Percentiles rank a stretch among this genome's conserved stretches.
phyloP scores from a whole-genome alignment of 2,888 invertebrate genomes.

The Lasioglossum villosulum region DNA sequence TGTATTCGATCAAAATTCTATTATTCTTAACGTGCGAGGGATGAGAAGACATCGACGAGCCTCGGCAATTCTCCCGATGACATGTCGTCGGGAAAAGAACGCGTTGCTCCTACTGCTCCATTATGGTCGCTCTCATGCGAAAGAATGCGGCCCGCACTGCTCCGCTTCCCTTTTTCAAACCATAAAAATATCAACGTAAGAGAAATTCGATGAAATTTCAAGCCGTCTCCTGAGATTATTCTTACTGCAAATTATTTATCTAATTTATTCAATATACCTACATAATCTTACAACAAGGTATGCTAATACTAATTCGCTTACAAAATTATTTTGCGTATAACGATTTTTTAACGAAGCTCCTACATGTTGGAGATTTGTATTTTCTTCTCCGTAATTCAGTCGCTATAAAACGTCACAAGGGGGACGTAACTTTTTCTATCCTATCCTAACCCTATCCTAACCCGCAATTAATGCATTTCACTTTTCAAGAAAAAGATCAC shows the following conservation, averaged over 20 bases:
- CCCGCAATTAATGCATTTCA: too few species aligned
- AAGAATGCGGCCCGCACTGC: slow-evolving; percentile 14
- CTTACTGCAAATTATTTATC: background rate
- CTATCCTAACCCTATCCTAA: too few species aligned
- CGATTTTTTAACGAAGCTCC: background rate
- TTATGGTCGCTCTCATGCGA: slow-evolving; percentile 37
- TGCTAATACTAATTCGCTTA: background rate
- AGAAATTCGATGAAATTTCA: background rate
- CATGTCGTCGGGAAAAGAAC: slow-evolving; percentile 46
- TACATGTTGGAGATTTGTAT: too few species aligned
- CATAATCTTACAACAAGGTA: background rate
- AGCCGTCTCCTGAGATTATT: background rate
- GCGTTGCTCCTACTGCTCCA: slow-evolving; percentile 59
- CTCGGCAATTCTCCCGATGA: slow-evolving; percentile 55
- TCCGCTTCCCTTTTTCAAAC: background rate
- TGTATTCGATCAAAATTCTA: slow-evolving; percentile 76
- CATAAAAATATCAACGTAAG: background rate
- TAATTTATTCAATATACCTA: background rate
- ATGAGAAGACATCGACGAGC: slow-evolving; percentile 55
- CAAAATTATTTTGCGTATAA: background rate
- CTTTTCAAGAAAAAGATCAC: too few species aligned
- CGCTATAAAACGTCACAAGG: too few species aligned
- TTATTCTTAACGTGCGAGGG: slow-evolving; percentile 71
- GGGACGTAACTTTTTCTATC: too few species aligned
- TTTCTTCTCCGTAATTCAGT: too few species aligned